Base-by-base conservation (phyloP, 2,888 invertebrate species). In the Pemphredon lugubris region DNA sequence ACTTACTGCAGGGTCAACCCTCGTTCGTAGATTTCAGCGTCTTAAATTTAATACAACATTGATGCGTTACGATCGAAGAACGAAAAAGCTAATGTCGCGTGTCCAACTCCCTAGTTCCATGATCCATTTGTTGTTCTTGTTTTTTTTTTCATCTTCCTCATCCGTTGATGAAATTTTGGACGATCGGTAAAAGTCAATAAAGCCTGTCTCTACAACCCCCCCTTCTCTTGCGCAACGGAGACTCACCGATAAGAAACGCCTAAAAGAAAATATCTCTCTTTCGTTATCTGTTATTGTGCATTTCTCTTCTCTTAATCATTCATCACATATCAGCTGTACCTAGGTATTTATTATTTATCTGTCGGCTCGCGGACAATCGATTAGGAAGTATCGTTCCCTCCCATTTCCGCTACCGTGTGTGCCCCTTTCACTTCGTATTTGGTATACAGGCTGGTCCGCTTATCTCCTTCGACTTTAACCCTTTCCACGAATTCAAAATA, bases 1-100 rank as follows among this genome's bases (percentile, higher is more conserved):
- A 39, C 64, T 66, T 65, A 71, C 75, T 77, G 79, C 77, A 78
- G 75, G 71, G 77, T 75, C 66, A 45, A 71, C 71, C 75, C 53
- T 45, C 51, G 60, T 68, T 59, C 21, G 30, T 59, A 74, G 67
- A 55, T 68, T 67, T 60, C 68, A 60, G 64, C 64, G 48, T 64
- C 69, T 73, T 77, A 73, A 37, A 5, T 47, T 53, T 67, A 58
- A 45, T 50, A 74, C 59, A 58, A 50, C 39, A 18, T 71, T 57
- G n/a, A 55, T 40, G 48, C 14, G 2, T 53, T 51, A 45, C 21
- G 55, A 30, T 23, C 23, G 50, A 61, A 57, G 55, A 69, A n/a
- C n/a, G n/a, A 37, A 26, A 61, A 34, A 37, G 55, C 70, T 45
- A 61, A 18, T 37, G 61, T 42, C 34, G 69, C 55, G 47, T 47